phyloP scores from a whole-genome alignment of 1,140 invertebrate species.

The Macrostomum lignano region DNA sequence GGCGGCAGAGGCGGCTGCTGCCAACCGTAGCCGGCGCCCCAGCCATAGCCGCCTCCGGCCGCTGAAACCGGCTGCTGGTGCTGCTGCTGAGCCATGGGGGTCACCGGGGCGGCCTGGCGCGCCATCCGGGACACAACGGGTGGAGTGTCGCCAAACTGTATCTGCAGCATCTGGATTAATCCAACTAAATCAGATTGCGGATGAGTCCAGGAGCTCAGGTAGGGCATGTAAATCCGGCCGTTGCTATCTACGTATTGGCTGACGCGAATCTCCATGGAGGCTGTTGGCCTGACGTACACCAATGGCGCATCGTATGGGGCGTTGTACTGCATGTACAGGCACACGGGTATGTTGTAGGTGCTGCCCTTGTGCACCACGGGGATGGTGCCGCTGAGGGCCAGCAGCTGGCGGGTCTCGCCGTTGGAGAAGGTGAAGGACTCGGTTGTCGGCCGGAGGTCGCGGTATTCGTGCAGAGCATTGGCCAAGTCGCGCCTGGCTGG shows the following conservation, averaged over 20 bases:
- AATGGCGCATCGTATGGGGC: constrained; percentile 87
- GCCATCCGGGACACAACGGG: constrained; percentile 61
- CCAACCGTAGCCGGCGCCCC: too few species aligned
- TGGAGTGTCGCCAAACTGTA: constrained; percentile 69
- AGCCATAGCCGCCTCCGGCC: too few species aligned
- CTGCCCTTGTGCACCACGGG: constrained; percentile 60
- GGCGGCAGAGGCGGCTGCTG: too few species aligned
- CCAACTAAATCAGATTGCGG: constrained; percentile 49
- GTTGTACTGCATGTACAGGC: constrained; percentile 78
- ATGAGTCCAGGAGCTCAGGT: constrained; percentile 73
- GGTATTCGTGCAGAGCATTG: constrained; percentile 39
- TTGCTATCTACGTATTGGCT: constrained; percentile 77
- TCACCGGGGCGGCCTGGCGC: constrained; percentile 11
- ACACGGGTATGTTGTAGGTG: constrained; percentile 83
- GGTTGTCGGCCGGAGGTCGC: constrained; percentile 36
- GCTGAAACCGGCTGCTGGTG: too few species aligned
- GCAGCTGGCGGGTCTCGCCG: constrained; percentile 47
- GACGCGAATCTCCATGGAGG: constrained; percentile 69
- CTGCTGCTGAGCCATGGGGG: too few species aligned
- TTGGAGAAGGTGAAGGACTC: constrained; percentile 55
- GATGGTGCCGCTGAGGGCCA: constrained; percentile 63
- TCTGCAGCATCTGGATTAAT: constrained; percentile 62
- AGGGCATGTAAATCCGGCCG: constrained; percentile 82
- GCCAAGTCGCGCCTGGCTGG: constrained; percentile 42
- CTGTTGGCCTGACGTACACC: constrained; percentile 77